Base-by-base conservation (phyloP, 2,113 vertebrate species). In the Leptocoma aspasia region DNA sequence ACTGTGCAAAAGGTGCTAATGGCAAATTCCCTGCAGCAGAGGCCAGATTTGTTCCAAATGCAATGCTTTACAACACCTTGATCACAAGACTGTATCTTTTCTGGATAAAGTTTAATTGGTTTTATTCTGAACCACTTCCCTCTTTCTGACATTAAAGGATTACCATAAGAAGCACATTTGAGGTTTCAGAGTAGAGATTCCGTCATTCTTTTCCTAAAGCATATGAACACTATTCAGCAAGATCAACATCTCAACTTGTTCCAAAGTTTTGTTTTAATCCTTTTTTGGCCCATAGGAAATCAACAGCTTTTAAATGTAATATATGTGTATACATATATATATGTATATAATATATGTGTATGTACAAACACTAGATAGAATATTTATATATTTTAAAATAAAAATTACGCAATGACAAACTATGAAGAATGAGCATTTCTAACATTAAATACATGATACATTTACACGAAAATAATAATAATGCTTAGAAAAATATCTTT, bases 51-150 rank as follows among this genome's bases (percentile, higher is more conserved):
- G 5, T 82, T 95, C 69, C 39, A 90, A 95, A 90, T 87, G 94
- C 26, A 90, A 86, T 95, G 31, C 47, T 96, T 97, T 98, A 96
- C 92, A 95, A 66, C 78, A 91, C 70, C 72, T 94, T 87, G 90
- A 95, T 96, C 78, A 90, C 71, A 44, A 87, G 72, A 84, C 76
- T 78, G 54, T 94, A 90, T 82, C 59, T 92, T 81, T 77, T 84
- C 42, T 53, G 41, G 52, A 26, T 44, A 83, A 97, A 91, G 59
- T 91, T 96, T 85, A 96, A 73, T 37, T 42, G 14, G 13, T 90
- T 89, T 93, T 92, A 49, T 84, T 95, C 15, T 54, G 81, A 93
- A 92, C 27, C 44, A 84, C 45, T 59, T 93, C 22, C 35, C 72
- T 93, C 42, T 90, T 83, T 84, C 39, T 92, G 69, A 72, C 23